These are phyloP conservation scores for Hesperia comma DNA, from an alignment of 2,888 invertebrate species.

Conservation along the genomic window DNA sequence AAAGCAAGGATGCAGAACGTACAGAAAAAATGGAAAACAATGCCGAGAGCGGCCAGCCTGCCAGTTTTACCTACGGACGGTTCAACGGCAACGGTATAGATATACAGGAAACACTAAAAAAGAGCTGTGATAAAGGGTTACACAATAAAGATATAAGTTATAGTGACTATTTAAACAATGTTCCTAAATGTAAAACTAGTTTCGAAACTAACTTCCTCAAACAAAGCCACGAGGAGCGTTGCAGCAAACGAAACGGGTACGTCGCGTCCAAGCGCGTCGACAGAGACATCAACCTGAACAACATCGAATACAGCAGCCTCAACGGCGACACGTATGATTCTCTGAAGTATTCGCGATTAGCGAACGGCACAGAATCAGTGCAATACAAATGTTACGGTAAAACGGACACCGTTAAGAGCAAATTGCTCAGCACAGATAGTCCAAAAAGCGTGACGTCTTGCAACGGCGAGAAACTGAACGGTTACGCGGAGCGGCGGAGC, in stretches of 20 bases:
- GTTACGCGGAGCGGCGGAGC: conserved; percentile 69
- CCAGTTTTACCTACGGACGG: conserved; percentile 69
- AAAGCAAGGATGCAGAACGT: conserved; percentile 72
- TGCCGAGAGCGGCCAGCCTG: conserved; percentile 64
- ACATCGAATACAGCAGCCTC: conserved; percentile 73
- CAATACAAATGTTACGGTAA: conserved; percentile 80
- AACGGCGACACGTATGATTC: conserved; percentile 79
- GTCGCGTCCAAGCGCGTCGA: conserved; percentile 73
- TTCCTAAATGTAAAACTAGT: conserved; percentile 82
- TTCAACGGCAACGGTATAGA: conserved; percentile 73
- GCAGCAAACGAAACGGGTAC: conserved; percentile 75
- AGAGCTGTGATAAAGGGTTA: conserved; percentile 82
- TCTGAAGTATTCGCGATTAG: conserved; percentile 80
- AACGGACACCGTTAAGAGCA: conserved; percentile 77
- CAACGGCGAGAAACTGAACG: conserved; percentile 76
- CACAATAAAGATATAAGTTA: conserved; percentile 77
- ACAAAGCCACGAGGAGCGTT: conserved; percentile 75
- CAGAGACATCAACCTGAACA: conserved; percentile 75
- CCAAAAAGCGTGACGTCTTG: conserved; percentile 79
- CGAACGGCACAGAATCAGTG: conserved; percentile 80
- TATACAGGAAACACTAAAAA: conserved; percentile 79
- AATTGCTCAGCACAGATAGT: conserved; percentile 79
- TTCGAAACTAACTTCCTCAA: conserved; percentile 80
- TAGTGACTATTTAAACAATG: conserved; percentile 79
- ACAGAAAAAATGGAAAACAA: conserved; percentile 63